Percentiles rank a stretch among this genome's conserved stretches.
Evolutionary conservation across 1,140 invertebrate species (phyloP).

Genomic region (Drosophila bocki): DNA sequence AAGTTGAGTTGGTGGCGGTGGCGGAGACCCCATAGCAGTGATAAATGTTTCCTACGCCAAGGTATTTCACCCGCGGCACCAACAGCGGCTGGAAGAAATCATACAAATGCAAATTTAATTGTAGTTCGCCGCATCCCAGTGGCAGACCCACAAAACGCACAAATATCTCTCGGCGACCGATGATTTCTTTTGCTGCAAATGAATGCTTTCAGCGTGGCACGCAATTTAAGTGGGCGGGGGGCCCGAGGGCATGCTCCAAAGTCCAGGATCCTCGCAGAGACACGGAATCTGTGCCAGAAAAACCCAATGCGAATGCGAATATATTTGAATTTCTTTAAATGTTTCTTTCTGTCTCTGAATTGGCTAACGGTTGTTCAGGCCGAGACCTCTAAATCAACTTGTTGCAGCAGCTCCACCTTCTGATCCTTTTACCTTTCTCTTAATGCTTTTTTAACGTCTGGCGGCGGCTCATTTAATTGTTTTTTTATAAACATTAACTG

Average conservation of each 20-base stretch:
- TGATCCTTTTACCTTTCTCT: conserved; percentile 29
- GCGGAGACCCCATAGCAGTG: conserved; percentile 67
- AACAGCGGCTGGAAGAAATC: conserved; percentile 49
- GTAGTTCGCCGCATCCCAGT: conserved; percentile 71
- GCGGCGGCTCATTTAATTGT: conserved; percentile 7
- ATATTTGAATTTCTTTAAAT: conserved; percentile 82
- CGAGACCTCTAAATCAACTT: conserved; percentile 7
- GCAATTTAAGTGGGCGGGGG: conserved; percentile 85
- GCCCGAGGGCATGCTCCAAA: conserved; percentile 41
- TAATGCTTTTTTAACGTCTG: conserved; percentile 42
- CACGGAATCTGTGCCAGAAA: conserved; percentile 33
- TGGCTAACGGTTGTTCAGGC: conserved; percentile 55
- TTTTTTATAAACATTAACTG: conserved; percentile 1
- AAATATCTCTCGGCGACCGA: conserved; percentile 40
- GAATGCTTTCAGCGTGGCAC: conserved; percentile 82
- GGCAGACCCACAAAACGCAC: conserved; percentile 51
- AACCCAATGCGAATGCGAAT: conserved; percentile 53
- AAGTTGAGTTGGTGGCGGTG: conserved; percentile 15
- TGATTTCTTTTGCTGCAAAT: conserved; percentile 51
- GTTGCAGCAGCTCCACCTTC: conserved; percentile 11
- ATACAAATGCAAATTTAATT: conserved; percentile 85
- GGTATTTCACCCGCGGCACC: conserved; percentile 80
- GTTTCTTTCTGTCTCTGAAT: conserved; percentile 39
- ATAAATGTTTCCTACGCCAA: conserved; percentile 85
- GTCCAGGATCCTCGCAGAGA: conserved; percentile 15